Evolutionary conservation across 2,113 vertebrate species (phyloP).

Genomic region (Rafetus swinhoei): DNA sequence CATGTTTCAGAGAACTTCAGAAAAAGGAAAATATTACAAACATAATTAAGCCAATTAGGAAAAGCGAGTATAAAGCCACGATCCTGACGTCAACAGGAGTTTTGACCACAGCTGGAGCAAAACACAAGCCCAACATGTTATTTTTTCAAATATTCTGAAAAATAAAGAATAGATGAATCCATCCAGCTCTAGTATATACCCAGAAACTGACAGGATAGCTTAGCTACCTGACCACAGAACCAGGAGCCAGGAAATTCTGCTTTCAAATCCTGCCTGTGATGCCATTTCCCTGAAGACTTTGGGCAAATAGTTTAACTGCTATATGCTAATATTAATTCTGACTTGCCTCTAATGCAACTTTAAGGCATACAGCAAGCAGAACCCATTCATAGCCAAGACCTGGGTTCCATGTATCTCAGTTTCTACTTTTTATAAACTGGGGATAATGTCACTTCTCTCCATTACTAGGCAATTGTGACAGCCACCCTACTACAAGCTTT

Average conservation of each 20-base stretch:
- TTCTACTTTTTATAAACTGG: rapidly evolving
- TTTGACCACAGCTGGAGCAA: background rate
- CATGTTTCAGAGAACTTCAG: background rate
- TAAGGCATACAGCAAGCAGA: background rate
- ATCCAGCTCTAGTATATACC: background rate
- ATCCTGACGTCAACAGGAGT: constrained; percentile 2
- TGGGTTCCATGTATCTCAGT: background rate
- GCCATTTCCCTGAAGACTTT: constrained; percentile 6
- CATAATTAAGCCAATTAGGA: constrained; percentile 19
- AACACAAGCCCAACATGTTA: background rate
- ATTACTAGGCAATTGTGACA: background rate
- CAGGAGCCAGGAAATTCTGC: constrained; percentile 24
- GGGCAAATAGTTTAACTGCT: constrained; percentile 39
- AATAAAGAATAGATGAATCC: constrained; percentile 12
- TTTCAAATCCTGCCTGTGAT: constrained; percentile 21
- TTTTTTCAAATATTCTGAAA: background rate
- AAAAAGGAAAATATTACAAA: background rate
- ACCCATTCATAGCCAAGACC: background rate
- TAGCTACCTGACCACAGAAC: background rate
- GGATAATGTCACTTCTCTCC: background rate
- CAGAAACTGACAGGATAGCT: background rate
- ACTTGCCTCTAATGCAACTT: background rate
- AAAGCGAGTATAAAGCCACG: background rate
- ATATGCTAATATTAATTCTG: background rate
- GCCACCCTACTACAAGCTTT: background rate